phyloP scores from a whole-genome alignment of 1,140 invertebrate species.

The Zaprionus ornatus region DNA sequence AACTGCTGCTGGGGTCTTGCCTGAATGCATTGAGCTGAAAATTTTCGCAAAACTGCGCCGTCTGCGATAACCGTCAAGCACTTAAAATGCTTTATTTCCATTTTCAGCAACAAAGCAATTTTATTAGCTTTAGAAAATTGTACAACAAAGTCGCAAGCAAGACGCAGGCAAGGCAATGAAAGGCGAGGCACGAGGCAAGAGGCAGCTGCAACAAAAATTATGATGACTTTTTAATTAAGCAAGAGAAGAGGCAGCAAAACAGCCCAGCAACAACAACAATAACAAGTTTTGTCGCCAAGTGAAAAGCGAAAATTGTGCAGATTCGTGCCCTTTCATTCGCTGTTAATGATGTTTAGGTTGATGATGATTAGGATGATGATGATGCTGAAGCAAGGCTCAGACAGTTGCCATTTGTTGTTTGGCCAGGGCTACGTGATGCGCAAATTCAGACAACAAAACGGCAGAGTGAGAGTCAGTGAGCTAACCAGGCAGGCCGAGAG shows the following conservation, averaged over 20 bases:
- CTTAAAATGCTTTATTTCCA: constrained; percentile 81
- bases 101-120: constrained; percentile 78
- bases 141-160: constrained; percentile 66
- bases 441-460: constrained; percentile 66
- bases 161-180: neutral
- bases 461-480: constrained; percentile 18
- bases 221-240: constrained; percentile 82
- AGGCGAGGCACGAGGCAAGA: constrained; percentile 10
- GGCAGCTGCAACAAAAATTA: constrained; percentile 76
- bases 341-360: constrained; percentile 29
- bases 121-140: constrained; percentile 81
- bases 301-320: constrained; percentile 65
- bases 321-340: constrained; percentile 15
- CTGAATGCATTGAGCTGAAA: constrained; percentile 66
- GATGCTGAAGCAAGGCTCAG: constrained; percentile 29
- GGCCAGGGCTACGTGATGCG: constrained; percentile 71
- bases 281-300: constrained; percentile 64
- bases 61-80: constrained; percentile 75
- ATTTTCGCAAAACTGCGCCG: constrained; percentile 66
- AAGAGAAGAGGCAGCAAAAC: constrained; percentile 42
- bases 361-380: constrained; percentile 30
- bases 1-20: constrained; percentile 9
- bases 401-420: constrained; percentile 77
- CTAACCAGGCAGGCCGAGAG: constrained; percentile 69
- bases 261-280: constrained; percentile 10